Evolutionary conservation across 2,113 vertebrate genomes (phyloP).

Genomic region (Elephas maximus): DNA sequence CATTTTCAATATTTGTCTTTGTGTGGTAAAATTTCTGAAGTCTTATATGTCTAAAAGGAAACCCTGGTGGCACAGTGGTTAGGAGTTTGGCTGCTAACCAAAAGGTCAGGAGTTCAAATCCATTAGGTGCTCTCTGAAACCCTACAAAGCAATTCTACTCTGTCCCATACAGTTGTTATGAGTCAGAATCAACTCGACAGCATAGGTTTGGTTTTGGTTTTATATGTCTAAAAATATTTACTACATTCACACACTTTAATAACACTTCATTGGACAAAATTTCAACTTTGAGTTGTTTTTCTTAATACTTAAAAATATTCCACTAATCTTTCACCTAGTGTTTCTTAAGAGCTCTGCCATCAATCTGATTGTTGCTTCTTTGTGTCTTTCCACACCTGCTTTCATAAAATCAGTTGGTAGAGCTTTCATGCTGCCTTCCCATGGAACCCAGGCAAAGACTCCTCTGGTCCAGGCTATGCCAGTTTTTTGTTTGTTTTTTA

Average conservation of each 20-base stretch:
- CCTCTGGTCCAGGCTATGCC: background rate
- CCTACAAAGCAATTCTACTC: too few relatives aligned
- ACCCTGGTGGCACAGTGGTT: too few relatives aligned
- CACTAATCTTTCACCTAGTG: background rate
- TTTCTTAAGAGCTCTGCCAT: background rate
- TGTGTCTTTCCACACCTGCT: background rate
- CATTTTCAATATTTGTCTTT: background rate
- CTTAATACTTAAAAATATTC: background rate
- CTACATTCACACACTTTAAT: background rate
- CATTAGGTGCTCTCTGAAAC: too few relatives aligned
- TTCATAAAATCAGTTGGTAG: background rate
- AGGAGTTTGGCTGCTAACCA: too few relatives aligned
- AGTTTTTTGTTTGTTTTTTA: background rate
- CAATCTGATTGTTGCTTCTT: too few relatives aligned
- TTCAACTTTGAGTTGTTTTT: background rate
- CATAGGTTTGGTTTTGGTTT: too few relatives aligned
- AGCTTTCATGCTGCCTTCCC: background rate
- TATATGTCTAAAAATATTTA: too few relatives aligned
- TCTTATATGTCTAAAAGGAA: too few relatives aligned
- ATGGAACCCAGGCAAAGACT: background rate
- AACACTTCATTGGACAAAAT: background rate
- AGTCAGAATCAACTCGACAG: too few relatives aligned
- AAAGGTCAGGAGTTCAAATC: too few relatives aligned
- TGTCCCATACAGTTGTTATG: too few relatives aligned
- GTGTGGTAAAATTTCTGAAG: background rate